Conservation (phyloP, 2,113 vertebrate genomes). For the Hypomesus transpacificus region DNA sequence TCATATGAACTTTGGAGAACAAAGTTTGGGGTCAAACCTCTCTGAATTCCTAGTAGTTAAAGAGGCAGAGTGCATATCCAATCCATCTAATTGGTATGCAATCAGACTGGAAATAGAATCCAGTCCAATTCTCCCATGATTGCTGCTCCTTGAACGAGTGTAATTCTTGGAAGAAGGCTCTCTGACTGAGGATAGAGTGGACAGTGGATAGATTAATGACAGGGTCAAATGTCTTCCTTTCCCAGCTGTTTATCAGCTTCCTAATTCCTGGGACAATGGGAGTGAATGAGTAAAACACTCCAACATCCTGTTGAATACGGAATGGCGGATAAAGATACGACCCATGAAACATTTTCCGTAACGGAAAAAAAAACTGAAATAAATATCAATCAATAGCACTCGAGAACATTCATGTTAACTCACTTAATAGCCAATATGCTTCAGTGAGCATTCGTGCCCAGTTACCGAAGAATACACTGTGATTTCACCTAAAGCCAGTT, state of each 20-base stretch:
- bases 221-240: slow-evolving; percentile 1
- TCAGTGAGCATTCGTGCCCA: neutral
- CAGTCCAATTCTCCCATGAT: neutral
- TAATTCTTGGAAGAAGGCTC: neutral
- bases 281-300: slow-evolving; percentile 1
- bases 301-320: neutral
- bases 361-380: neutral
- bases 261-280: slow-evolving; percentile 7
- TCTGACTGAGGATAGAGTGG: neutral
- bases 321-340: neutral
- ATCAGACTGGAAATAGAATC: neutral
- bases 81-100: too few relatives aligned
- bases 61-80: neutral
- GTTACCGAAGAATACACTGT: neutral
- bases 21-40: neutral
- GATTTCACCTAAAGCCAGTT: neutral
- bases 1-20: neutral
- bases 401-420: neutral
- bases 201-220: neutral
- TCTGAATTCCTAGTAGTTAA: neutral
- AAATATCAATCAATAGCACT: neutral
- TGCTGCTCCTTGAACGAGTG: neutral
- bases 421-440: neutral
- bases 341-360: neutral
- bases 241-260: slow-evolving; percentile 2